Base-by-base conservation (phyloP, 1,140 invertebrate species). In the Heliothis subflexa region DNA sequence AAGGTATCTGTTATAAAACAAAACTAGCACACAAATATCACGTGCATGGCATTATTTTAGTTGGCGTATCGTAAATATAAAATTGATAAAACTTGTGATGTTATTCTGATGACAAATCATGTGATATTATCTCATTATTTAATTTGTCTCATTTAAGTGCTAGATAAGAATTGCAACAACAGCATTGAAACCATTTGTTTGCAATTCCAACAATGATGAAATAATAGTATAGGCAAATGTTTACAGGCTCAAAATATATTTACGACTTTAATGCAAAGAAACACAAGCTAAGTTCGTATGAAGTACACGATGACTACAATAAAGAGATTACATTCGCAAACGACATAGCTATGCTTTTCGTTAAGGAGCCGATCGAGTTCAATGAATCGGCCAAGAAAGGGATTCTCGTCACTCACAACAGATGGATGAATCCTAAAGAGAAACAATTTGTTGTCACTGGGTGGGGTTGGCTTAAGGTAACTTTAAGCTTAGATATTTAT, bases 281-380 rank as follows among this genome's bases (percentile, higher is more conserved):
- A 10, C 79, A 86, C 16, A 57, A 77, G 12, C 81, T 91, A n/a
- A 28, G 33, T 12, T 79, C 79, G 28, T 80, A 84, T 50, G 82
- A 86, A 0, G 74, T 85, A 11, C 90, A 93, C 45, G 80, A 89
- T 47, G 74, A 88, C 47, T 93, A 91, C 54, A 88, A 87, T 54
- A 86, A 85, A 71, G 62, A 64, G 0, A 75, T 81, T 12, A 80
- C 78, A 0, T 91, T 93, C 54, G 79, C 83, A 13, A 88, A 85
- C 25, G 90, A 91, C 55, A 87, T 93, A 55, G 91, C 88, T 5
- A 49, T 93, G 14, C 25, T 91, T 54, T 91, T 90, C 80, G 40
- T 90, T 0, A 75, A 73, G 33, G 45, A 75, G 21, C 71, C 83
- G 21, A 84, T 93, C 5, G 70, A 74, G 50, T 84, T 92, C 54